A percentile compares a stretch with the other conserved stretches of the same genome.
These are phyloP conservation scores for Rosalia funebris DNA, from an alignment of 2,888 invertebrate genomes.

Conservation along the genomic window DNA sequence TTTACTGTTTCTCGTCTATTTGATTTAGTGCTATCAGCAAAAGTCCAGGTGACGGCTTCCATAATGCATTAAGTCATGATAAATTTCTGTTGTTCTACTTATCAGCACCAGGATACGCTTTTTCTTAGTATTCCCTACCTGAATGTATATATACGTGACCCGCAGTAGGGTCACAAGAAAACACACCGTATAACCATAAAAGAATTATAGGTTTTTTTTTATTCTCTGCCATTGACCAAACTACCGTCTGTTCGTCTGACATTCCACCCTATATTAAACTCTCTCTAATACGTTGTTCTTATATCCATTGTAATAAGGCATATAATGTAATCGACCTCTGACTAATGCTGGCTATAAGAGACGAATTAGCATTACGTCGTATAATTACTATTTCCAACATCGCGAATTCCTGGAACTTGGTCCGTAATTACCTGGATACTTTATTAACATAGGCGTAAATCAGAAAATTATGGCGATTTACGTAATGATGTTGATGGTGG, in stretches of 20 bases:
- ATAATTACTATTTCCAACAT: not conserved
- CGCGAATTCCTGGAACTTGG: not conserved
- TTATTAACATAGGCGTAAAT: conserved; percentile 20
- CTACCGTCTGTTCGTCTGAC: too few relatives aligned
- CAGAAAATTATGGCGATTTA: conserved; percentile 11
- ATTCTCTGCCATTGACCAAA: too few relatives aligned
- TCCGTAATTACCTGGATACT: not conserved
- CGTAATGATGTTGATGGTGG: not conserved
- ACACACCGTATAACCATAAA: too few relatives aligned
- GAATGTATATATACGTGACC: not conserved
- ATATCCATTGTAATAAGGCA: not conserved
- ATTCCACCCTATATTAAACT: too few relatives aligned
- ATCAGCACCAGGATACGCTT: not conserved
- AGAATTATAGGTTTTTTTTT: too few relatives aligned
- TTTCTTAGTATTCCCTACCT: not conserved
- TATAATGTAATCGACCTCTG: not conserved
- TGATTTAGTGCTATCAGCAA: not conserved
- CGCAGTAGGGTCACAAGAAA: too few relatives aligned
- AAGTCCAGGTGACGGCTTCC: not conserved
- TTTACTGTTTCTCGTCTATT: too few relatives aligned
- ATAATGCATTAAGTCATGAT: not conserved
- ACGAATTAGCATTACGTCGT: not conserved
- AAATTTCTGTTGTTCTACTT: not conserved
- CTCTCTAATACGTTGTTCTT: too few relatives aligned
- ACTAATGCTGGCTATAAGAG: not conserved